Evolutionary conservation across 2,888 invertebrate genomes (phyloP), one percentile per base, ranked within the genome.

Genomic region (Choristoneura rosaceana): DNA sequence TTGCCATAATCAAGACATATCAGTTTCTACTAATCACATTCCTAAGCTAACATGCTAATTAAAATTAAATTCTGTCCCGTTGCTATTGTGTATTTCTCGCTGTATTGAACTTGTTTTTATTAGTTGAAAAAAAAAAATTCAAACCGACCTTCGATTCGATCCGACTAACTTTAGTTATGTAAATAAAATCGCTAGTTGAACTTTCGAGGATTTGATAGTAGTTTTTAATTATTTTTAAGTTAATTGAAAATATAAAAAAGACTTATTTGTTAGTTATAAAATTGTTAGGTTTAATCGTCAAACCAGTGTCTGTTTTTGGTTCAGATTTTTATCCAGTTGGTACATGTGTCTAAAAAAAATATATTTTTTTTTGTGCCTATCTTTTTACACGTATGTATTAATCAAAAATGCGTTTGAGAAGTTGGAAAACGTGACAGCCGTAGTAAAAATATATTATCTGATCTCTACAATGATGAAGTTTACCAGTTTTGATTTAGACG

Each of bases 1-100:
- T 88, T 90, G 92, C 93, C 92, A 93, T 92, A 92, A 85, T 81
- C 75, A 83, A 90, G 79, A 93, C 92, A 92, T 92, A 92, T 91
- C 91, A 90, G 38, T 82, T 87, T 84, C 79, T 86, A 88, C 86
- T 88, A 86, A 90, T 88, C 58, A 77, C 78, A 92, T 92, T 92
- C 92, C 93, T 86, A 76, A 74, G 79, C 76, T 75, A 75, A 78
- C 71, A 65, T 78, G 80, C 78, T 76, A 59, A 64, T 75, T 12
- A 73, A 78, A 71, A 76, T 73, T 59, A 75, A 68, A 82, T 70
- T 79, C 74, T 68, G 68, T 62, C 74, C 74, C 76, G 78, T 76
- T 76, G 78, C 81, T 80, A 78, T 77, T 79, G 79, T 75, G 74
- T 74, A 75, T 69, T 70, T 75, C 33, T 9, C 14, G 17, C 25